Evolutionary conservation across 2,888 invertebrate species (phyloP).

Genomic region (Bellardia pandia): DNA sequence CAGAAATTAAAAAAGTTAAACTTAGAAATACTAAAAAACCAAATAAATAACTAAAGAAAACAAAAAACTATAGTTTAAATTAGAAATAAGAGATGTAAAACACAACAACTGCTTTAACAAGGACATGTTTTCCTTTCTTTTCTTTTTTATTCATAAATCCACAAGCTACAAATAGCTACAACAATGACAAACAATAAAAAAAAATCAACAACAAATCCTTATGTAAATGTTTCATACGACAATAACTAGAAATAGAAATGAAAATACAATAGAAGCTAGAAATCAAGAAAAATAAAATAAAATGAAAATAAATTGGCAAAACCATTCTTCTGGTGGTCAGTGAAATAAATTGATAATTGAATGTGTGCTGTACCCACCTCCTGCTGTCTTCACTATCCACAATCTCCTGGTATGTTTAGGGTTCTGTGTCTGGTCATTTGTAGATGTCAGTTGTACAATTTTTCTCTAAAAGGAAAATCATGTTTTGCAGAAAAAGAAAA

Average conservation of each 20-base stretch:
- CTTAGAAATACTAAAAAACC: too few species aligned
- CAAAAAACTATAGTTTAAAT: background rate
- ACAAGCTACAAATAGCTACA: background rate
- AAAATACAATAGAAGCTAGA: background rate
- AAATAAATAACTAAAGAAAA: background rate
- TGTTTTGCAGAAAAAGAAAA: background rate
- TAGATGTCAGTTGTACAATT: constrained; percentile 12
- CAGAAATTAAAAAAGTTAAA: background rate
- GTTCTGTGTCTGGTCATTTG: constrained; percentile 14
- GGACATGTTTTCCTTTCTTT: constrained; percentile 1
- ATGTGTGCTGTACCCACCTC: background rate
- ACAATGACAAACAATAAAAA: background rate
- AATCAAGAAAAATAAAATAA: constrained; percentile 6
- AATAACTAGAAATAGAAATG: constrained; percentile 12
- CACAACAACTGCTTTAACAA: background rate
- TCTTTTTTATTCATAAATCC: background rate
- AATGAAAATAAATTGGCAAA: constrained; percentile 8
- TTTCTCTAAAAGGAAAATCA: constrained; percentile 37
- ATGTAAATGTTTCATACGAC: constrained; percentile 16
- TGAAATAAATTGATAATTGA: constrained; percentile 34
- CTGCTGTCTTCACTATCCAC: too few species aligned
- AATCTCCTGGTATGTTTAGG: background rate
- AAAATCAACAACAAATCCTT: constrained; percentile 6
- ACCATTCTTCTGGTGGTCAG: background rate
- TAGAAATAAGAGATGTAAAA: background rate